Percentiles rank a stretch among this genome's conserved stretches.
Conservation (phyloP, 2,888 invertebrate genomes). For the Seira musarum region DNA sequence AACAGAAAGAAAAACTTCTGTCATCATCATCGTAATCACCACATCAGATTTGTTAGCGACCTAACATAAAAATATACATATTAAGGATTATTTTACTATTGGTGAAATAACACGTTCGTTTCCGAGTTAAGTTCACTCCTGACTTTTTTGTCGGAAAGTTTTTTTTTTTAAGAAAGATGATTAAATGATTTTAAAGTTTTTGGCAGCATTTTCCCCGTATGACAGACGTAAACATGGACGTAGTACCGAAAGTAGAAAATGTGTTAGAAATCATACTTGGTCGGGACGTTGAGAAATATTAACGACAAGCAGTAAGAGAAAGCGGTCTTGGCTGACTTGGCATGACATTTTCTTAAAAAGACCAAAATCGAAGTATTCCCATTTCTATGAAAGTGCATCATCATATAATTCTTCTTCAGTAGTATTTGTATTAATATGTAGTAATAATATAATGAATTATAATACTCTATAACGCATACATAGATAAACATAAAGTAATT, state of each 20-base stretch:
- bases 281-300: neutral
- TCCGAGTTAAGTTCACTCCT: neutral
- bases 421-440: no score
- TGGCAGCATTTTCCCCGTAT: slow-evolving; percentile 3
- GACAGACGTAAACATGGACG: neutral
- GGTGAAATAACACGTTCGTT: neutral
- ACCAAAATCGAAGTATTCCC: neutral
- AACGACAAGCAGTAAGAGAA: neutral
- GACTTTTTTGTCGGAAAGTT: neutral
- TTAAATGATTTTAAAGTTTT: slow-evolving; percentile 4
- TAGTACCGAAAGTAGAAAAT: neutral
- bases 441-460: neutral
- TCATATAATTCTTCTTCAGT: no score
- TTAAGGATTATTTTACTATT: neutral
- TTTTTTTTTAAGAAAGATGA: neutral
- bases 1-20: slow-evolving; percentile 2
- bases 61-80: neutral
- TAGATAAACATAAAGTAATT: neutral
- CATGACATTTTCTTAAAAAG: neutral
- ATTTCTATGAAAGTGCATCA: no score
- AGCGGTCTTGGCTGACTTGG: slow-evolving; percentile 3
- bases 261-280: neutral
- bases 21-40: neutral
- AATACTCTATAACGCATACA: neutral
- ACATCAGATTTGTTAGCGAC: neutral